Base-by-base conservation (phyloP, 1,140 invertebrate species). In the Drosophila hydei region DNA sequence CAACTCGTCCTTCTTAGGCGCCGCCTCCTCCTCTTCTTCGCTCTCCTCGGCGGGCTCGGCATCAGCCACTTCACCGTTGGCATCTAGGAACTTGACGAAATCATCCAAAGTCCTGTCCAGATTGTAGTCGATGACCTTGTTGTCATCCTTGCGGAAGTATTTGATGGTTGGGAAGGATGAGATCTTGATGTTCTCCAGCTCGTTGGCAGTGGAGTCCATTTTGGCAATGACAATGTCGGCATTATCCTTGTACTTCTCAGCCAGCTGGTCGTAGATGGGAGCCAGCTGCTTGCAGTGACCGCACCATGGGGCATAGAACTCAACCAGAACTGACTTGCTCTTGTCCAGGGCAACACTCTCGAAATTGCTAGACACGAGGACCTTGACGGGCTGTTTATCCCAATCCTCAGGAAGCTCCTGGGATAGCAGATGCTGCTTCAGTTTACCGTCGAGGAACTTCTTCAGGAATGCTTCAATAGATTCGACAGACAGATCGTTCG, bases 271-370 rank as follows among this genome's bases (percentile, higher is more conserved):
- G 92, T 98, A 99, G 92, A 99, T 99, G 23, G 99, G 99, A 72
- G 94, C 96, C 75, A 99, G 93, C 91, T 99, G 96, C 92, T 99
- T 99, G 94, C 98, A 99, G 92, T 99, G 98, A 67, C 97, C 96
- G 91, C 96, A 97, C 98, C 98, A 99, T 64, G 98, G 98, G 36
- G 98, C 98, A 93, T 99, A 99, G 93, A 99, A 99, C 94, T 99
- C 98, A 75, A 99, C 98, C 65, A 99, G 94, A 40, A 99, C 99
- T 90, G 97, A 95, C 93, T 99, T 99, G 38, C 92, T 93, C 79
- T 95, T 95, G 91, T 99, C 95, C 63, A 96, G 95, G 36, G 95
- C 98, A 77, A 99, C 96, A 88, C 97, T 95, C 90, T 98, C 96
- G 92, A 99, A 99, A 94, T 99, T 99, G 87, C 95, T 96, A 48